Base-by-base conservation (phyloP, 2,113 vertebrate species). In the Lichenostomus cassidix region DNA sequence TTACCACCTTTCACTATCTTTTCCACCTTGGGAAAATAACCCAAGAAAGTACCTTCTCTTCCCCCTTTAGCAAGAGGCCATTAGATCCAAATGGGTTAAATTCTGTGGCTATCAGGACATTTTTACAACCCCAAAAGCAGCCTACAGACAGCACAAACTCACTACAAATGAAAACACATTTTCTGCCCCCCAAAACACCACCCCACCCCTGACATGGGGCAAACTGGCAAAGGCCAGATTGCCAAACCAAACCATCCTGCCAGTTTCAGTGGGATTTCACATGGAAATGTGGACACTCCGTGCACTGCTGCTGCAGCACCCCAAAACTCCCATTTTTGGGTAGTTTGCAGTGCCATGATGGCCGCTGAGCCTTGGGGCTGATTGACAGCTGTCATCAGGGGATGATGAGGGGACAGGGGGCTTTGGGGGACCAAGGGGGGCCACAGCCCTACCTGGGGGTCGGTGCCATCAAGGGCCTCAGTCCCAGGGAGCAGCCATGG, bases 401-500 rank as follows among this genome's bases (percentile, higher is more conserved):
- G 16, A 14, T 13, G 8, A 3, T 2, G 28, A 1, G 4, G 70
- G 70, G 85, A 35, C 7, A 10, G 12, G 20, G 27, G 22, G 11
- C 0, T 27, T 41, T 18, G 42, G 7, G 64, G 85, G 24, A 73
- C 25, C 37, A 37, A 50, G 23, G 67, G 21, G 49, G 12, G 20
- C 10, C 74, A 52, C 21, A 37, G 85, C 22, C 21, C 0, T 95
- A 92, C 96, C 96, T 96, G 96, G 78, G 68, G n/a, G 41, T 92
- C 64, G 20, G 28, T 80, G 88, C 75, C 12, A 2, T 93, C 39
- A 0, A 89, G 50, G 62, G 50, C 37, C 71, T 96, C 96, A 5
- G 75, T 31, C 18, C 77, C 70, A 0, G 94, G 83, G 83, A 92
- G 92, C 82, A 95, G 88, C 96, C 96, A 95, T 1, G 90, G 94